These are phyloP conservation scores for Myxocyprinus asiaticus DNA, from an alignment of 2,113 vertebrate genomes.

Conservation along the genomic window DNA sequence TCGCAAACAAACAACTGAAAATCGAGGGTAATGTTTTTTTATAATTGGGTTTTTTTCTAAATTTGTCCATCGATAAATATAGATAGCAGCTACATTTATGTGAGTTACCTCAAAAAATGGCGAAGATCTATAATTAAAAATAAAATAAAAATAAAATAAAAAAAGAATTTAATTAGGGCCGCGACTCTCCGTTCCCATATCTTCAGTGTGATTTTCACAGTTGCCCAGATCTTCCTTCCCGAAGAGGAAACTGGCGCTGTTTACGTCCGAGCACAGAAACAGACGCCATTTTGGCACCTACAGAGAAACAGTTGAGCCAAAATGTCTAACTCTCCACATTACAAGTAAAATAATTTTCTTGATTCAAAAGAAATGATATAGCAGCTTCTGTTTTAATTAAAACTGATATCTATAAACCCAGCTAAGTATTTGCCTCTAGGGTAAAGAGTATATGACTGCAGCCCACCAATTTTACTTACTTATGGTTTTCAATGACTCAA, in stretches of 20 bases:
- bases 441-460: too few species aligned
- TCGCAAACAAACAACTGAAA: background rate
- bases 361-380: too few species aligned
- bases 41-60: too few species aligned
- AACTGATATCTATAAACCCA: too few species aligned
- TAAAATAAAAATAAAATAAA: background rate
- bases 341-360: too few species aligned
- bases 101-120: background rate
- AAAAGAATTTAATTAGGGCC: slow-evolving; percentile 13
- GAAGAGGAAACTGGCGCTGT: slow-evolving; percentile 47
- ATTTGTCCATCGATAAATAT: background rate
- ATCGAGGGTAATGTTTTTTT: background rate
- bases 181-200: slow-evolving; percentile 13
- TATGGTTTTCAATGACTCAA: too few species aligned
- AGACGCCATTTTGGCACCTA: slow-evolving; percentile 54
- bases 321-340: slow-evolving; percentile 14
- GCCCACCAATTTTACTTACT: too few species aligned
- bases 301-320: background rate
- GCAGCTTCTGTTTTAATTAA: too few species aligned
- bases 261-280: slow-evolving; percentile 34
- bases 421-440: too few species aligned
- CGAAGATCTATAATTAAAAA: background rate
- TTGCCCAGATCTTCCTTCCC: slow-evolving; percentile 40
- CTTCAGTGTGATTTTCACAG: slow-evolving; percentile 20
- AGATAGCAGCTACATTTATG: slow-evolving; percentile 1